Evolutionary conservation across 2,113 vertebrate species (phyloP).

Genomic region (Lethenteron camtschaticum): DNA sequence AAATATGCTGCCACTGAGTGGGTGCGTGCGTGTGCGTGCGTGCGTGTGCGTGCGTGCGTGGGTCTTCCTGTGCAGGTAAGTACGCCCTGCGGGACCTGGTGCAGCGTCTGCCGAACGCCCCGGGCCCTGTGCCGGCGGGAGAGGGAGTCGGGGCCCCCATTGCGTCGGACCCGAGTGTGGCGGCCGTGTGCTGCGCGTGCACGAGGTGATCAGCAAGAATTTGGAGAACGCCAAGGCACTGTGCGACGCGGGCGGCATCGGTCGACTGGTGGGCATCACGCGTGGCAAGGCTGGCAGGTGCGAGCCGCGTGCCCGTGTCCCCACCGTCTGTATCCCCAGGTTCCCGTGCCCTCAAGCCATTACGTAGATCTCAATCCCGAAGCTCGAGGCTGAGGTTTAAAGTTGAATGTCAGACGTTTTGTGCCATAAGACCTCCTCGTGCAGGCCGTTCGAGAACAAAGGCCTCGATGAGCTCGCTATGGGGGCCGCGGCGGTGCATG

Average conservation of each 20-base stretch:
- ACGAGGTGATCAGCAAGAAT: constrained; percentile 93
- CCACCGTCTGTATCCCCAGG: too few species aligned
- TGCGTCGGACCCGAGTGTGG: constrained; percentile 70
- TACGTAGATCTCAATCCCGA: too few species aligned
- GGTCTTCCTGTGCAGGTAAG: constrained; percentile 35
- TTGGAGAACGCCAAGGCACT: constrained; percentile 98
- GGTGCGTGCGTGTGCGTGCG: not conserved
- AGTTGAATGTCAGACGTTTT: not conserved
- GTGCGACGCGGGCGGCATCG: constrained; percentile 73
- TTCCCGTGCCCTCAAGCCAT: too few species aligned
- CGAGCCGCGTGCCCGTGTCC: not conserved
- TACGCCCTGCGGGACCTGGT: constrained; percentile 91
- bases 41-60: not conserved
- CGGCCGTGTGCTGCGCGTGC: constrained; percentile 84
- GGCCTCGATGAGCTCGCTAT: too few species aligned
- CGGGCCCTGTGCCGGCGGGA: constrained; percentile 24
- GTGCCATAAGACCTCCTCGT: too few species aligned
- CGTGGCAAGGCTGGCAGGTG: constrained; percentile 75
- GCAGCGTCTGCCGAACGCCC: constrained; percentile 65
- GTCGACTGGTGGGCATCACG: constrained; percentile 92
- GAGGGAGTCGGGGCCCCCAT: constrained; percentile 12
- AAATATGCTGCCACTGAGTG: too few species aligned
- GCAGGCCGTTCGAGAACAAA: too few species aligned
- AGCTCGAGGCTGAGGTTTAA: too few species aligned
- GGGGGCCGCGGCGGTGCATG: too few species aligned